These are phyloP conservation scores for Polyploca ridens DNA, from an alignment of 2,888 invertebrate genomes.

Conservation along the genomic window DNA sequence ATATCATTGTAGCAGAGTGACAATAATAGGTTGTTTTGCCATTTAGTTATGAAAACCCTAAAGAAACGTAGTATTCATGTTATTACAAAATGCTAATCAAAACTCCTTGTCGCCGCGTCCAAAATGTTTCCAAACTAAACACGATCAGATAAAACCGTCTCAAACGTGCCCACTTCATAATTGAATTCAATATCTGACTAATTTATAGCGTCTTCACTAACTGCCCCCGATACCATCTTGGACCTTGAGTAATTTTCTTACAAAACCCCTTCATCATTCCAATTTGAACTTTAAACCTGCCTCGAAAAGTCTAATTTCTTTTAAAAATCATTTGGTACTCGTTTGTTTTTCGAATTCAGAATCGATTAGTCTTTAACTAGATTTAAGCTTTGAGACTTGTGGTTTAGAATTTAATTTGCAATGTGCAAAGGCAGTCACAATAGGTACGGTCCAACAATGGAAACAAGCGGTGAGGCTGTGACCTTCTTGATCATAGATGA, in stretches of 20 bases:
- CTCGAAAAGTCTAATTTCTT: constrained; percentile 8
- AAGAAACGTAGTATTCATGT: background rate
- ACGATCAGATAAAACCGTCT: constrained; percentile 34
- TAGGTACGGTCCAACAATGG: constrained; percentile 40
- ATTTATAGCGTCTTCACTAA: constrained; percentile 62
- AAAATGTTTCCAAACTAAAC: constrained; percentile 27
- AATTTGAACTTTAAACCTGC: constrained; percentile 23
- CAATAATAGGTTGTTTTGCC: too few species aligned
- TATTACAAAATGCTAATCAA: constrained; percentile 10
- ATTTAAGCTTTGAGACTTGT: background rate
- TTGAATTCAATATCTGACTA: constrained; percentile 65
- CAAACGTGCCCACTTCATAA: constrained; percentile 54
- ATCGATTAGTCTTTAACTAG: background rate
- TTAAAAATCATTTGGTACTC: background rate
- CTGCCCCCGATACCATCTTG: constrained; percentile 52
- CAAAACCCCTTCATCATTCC: constrained; percentile 11
- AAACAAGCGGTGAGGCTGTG: constrained; percentile 39
- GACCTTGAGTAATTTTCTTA: constrained; percentile 41
- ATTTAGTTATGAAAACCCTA: too few species aligned
- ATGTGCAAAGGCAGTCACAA: constrained; percentile 20
- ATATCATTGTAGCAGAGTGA: too few species aligned
- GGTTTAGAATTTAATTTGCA: background rate
- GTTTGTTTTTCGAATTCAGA: background rate
- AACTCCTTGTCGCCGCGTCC: constrained; percentile 26
- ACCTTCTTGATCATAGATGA: constrained; percentile 44